These are phyloP conservation scores for Spialia ferax DNA, from an alignment of 2,888 invertebrate species.

Conservation along the genomic window DNA sequence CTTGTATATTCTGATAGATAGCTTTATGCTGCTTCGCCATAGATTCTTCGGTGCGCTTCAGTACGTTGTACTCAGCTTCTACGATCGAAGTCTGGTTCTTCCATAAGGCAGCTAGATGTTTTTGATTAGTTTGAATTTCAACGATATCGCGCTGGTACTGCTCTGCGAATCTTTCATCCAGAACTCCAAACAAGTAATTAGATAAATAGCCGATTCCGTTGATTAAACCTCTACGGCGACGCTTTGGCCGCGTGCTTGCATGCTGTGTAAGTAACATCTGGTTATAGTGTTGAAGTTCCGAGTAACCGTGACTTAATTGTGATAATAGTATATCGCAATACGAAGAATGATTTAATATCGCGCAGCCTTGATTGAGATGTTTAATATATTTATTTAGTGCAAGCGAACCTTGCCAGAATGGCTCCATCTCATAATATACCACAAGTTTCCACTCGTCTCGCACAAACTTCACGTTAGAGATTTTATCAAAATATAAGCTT, in stretches of 20 bases:
- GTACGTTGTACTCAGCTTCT: neutral
- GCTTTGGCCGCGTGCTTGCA: neutral
- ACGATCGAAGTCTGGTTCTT: no score
- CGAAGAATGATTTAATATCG: neutral
- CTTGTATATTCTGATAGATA: no score
- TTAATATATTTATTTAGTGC: neutral
- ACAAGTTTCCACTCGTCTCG: neutral
- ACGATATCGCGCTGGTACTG: neutral
- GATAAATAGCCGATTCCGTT: slow-evolving; percentile 44
- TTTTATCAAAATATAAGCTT: neutral
- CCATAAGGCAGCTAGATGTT: neutral
- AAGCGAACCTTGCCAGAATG: neutral
- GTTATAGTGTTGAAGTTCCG: neutral
- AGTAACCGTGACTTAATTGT: neutral
- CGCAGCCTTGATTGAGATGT: neutral
- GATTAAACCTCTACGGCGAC: slow-evolving; percentile 43
- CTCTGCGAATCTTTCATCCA: slow-evolving; percentile 34
- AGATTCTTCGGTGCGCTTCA: neutral
- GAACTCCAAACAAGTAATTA: slow-evolving; percentile 42
- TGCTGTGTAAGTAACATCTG: neutral
- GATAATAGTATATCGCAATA: neutral
- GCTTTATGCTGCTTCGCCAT: neutral
- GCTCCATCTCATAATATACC: neutral
- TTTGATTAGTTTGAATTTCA: neutral
- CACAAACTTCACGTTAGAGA: neutral